phyloP scores from a whole-genome alignment of 2,113 vertebrate genomes.

The Montifringilla adamsi region DNA sequence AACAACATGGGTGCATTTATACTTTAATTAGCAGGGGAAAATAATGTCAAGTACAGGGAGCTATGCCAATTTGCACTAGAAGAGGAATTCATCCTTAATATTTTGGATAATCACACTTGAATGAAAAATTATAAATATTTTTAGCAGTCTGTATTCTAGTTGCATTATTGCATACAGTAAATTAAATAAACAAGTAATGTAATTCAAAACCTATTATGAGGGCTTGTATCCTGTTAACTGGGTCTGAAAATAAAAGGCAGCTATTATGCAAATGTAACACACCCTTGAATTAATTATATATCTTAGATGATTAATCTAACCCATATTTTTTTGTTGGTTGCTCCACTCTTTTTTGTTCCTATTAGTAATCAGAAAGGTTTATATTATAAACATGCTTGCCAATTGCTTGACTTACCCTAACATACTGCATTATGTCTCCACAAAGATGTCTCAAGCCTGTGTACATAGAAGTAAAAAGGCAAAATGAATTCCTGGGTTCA shows the following conservation, averaged over 20 bases:
- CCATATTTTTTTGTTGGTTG: not conserved
- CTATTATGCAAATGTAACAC: slow-evolving; percentile 43
- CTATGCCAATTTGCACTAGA: not conserved
- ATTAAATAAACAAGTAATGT: not conserved
- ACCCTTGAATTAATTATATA: slow-evolving; percentile 29
- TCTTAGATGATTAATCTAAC: slow-evolving; percentile 23
- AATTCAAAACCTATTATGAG: slow-evolving; percentile 17
- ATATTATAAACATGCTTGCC: not conserved
- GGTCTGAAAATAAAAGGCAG: slow-evolving; percentile 23
- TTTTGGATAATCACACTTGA: not conserved
- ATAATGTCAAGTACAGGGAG: not conserved
- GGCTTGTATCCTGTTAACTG: slow-evolving; percentile 5
- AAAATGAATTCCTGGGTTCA: not conserved
- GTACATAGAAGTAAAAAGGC: not conserved
- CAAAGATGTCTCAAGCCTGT: not conserved
- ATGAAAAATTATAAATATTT: not conserved
- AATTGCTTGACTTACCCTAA: not conserved
- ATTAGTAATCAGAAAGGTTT: not conserved
- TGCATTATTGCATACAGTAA: not conserved
- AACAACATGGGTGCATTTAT: not conserved
- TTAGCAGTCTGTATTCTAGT: not conserved
- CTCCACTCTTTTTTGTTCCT: not conserved
- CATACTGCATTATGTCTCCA: not conserved
- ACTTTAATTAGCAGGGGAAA: not conserved
- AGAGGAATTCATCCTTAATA: not conserved